Base-by-base conservation (phyloP, 2,113 vertebrate species). In the Boleophthalmus pectinirostris region DNA sequence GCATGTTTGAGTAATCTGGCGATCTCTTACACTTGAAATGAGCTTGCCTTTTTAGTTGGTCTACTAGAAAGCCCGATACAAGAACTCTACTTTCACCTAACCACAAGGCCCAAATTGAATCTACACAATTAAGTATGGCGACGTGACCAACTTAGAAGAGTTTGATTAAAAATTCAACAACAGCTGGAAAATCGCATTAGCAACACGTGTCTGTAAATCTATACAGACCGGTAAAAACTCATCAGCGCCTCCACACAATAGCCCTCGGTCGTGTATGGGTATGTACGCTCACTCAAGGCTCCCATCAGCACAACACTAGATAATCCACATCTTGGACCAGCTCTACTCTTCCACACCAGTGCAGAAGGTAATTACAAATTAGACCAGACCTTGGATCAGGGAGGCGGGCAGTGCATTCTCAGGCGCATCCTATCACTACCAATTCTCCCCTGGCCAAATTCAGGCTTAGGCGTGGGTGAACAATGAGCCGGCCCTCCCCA, bases 341-440 rank as follows among this genome's bases (percentile, higher is more conserved):
- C 87, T 64, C 84, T 90, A 92, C 84, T 93, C 89, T 93, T 92
- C 91, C 90, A 91, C 89, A 92, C 91, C 87, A 89, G 78, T 87
- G 90, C 82, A 83, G 87, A 88, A 88, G 82, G 84, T 93, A 91
- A 93, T 93, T 91, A 91, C 84, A 87, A 91, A 91, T 91, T 91
- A 91, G 83, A 82, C 81, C 84, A 85, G 66, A 64, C 84, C 80
- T 87, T 89, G 85, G 83, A 89, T 88, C 84, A 77, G 16, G 80
- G 56, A 86, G 82, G 79, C 81, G 77, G 79, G 51, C 79, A 8
- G 58, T 18, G 66, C 73, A 74, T 83, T 87, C 84, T 84, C 82
- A 74, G 57, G 74, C 65, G 80, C 79, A 80, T 84, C 83, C 82
- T 79, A 82, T 87, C 82, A 82, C 78, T 70, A 38, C 81, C 24